A percentile compares a stretch with the other conserved stretches of the same genome.
These are phyloP conservation scores for Remorina albescens DNA, from an alignment of 2,797 vertebrate genomes.

Conservation along the genomic window DNA sequence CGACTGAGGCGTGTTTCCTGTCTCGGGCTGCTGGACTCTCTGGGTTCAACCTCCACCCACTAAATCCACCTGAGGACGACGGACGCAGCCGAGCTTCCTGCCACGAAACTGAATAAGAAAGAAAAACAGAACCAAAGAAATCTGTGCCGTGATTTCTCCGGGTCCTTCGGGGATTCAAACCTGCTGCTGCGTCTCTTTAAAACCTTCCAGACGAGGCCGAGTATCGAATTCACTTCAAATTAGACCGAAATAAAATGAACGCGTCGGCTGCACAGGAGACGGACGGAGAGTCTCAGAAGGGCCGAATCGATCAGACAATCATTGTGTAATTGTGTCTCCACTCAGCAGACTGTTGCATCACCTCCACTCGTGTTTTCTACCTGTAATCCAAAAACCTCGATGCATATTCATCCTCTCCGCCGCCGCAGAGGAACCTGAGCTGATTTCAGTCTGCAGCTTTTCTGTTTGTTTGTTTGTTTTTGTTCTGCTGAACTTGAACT, in stretches of 20 bases:
- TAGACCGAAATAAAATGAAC: too few relatives aligned
- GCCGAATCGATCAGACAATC: conserved; percentile 23
- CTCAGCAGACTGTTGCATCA: conserved; percentile 20
- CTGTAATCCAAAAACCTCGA: not conserved
- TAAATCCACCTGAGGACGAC: not conserved
- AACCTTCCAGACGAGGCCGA: conserved; percentile 13
- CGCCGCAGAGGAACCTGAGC: too few relatives aligned
- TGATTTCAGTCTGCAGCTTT: too few relatives aligned
- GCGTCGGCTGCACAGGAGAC: too few relatives aligned
- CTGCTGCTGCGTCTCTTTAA: conserved; percentile 16
- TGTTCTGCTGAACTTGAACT: conserved; percentile 16
- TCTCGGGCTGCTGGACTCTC: not conserved
- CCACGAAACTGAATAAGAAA: conserved; percentile 35
- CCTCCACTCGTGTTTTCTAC: not conserved
- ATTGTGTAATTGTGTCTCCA: conserved; percentile 36
- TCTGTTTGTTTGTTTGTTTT: too few relatives aligned
- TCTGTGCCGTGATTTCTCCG: conserved; percentile 23
- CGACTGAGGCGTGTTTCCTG: not conserved
- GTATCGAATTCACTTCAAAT: too few relatives aligned
- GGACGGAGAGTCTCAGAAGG: conserved; percentile 27
- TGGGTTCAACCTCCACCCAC: not conserved
- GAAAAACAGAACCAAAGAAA: conserved; percentile 37
- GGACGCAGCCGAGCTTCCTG: conserved; percentile 34
- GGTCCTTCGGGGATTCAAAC: conserved; percentile 43
- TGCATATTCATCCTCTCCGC: not conserved